Percentiles rank a stretch among this genome's conserved stretches.
Evolutionary conservation across 1,140 invertebrate genomes (phyloP).

Genomic region (Dendroctonus ponderosae): DNA sequence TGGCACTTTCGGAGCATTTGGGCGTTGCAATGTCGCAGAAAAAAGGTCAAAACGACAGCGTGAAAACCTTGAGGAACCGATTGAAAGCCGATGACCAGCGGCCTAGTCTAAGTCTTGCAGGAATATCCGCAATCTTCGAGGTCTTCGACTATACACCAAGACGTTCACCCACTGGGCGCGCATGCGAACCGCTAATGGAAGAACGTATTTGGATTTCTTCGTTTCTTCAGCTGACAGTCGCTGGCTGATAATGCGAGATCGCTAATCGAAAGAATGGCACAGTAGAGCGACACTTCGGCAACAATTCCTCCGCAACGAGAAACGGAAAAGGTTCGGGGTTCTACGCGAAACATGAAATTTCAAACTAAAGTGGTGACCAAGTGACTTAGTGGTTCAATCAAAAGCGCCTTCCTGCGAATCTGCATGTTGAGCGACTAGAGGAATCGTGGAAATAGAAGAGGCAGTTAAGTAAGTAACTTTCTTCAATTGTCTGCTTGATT

Average conservation of each 20-base stretch:
- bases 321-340: background rate
- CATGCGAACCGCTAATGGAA: conserved; percentile 40
- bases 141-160: conserved; percentile 41
- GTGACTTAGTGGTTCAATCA: conserved; percentile 4
- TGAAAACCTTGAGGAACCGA: no score
- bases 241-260: conserved; percentile 32
- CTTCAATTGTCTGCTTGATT: conserved; percentile 7
- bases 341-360: conserved; percentile 13
- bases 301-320: background rate
- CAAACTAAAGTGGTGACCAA: conserved; percentile 8
- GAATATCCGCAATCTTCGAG: conserved; percentile 36
- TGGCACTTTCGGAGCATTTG: no score
- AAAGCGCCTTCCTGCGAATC: no score
- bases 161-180: conserved; percentile 43
- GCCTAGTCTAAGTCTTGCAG: conserved; percentile 24
- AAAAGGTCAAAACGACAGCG: no score
- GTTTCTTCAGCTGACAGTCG: conserved; percentile 41
- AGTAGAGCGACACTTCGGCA: background rate
- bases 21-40: no score
- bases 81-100: no score
- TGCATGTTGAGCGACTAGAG: no score
- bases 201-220: conserved; percentile 35
- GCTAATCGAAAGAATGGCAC: conserved; percentile 24
- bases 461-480: conserved; percentile 23
- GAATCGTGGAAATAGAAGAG: conserved; percentile 22